Evolutionary conservation across 2,797 vertebrate genomes (phyloP).

Genomic region (Hoplostethus mediterraneus): DNA sequence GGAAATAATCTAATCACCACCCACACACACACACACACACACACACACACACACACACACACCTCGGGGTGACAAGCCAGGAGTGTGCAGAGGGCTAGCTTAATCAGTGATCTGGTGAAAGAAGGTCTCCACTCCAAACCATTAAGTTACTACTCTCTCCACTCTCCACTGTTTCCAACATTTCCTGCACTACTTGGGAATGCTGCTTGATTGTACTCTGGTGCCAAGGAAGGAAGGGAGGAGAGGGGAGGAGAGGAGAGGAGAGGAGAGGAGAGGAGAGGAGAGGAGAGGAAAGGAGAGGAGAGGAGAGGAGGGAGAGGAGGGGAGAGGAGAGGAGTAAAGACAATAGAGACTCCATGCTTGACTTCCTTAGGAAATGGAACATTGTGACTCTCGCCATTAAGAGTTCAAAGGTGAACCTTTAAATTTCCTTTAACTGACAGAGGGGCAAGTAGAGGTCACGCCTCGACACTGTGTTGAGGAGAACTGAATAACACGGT

Average conservation of each 20-base stretch:
- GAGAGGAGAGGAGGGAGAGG: background rate
- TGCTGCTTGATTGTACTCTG: constrained; percentile 76
- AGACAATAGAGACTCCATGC: constrained; percentile 74
- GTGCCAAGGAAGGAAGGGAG: constrained; percentile 45
- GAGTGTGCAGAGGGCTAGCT: constrained; percentile 41
- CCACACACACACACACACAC: constrained; percentile 12
- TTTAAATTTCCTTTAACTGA: constrained; percentile 64
- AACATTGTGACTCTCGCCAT: constrained; percentile 65
- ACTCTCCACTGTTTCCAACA: constrained; percentile 64
- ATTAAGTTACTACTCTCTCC: constrained; percentile 68
- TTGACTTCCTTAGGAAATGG: constrained; percentile 79
- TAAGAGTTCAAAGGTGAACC: constrained; percentile 75
- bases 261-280: constrained; percentile 9
- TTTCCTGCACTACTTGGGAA: constrained; percentile 70
- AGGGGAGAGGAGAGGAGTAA: constrained; percentile 31
- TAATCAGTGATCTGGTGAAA: constrained; percentile 75
- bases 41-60: constrained; percentile 14
- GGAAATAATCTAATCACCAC: background rate
- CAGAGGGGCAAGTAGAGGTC: constrained; percentile 59
- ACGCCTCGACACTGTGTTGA: constrained; percentile 28
- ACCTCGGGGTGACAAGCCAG: constrained; percentile 12
- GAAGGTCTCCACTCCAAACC: constrained; percentile 61
- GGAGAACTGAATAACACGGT: constrained; percentile 25
- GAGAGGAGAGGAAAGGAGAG: background rate
- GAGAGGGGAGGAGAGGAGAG: constrained; percentile 8